phyloP scores from a whole-genome alignment of 1,140 invertebrate species.

The roundworm (Caenorhabditis elegans) region WBcel235 BX284606.5:4841501-4842000 shows the following conservation, averaged over 20 bases:
- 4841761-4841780: no score
- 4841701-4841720: not conserved
- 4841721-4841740: not conserved
- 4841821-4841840: not conserved
- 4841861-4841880: no score
- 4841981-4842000: no score
- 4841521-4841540: not conserved
- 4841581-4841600: not conserved
- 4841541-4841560: not conserved
- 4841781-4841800: no score
- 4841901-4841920: no score
- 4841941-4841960: no score
- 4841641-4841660: not conserved
- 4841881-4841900: no score
- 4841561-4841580: not conserved
- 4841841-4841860: no score
- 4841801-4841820: not conserved
- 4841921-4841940: no score
- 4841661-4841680: not conserved
- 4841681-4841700: not conserved
- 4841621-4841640: not conserved
- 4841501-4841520: not conserved
- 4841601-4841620: not conserved
- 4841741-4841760: not conserved
- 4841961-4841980: no score